These are phyloP conservation scores for Labeo catla DNA, from an alignment of 2,113 vertebrate genomes.

Conservation along the genomic window DNA sequence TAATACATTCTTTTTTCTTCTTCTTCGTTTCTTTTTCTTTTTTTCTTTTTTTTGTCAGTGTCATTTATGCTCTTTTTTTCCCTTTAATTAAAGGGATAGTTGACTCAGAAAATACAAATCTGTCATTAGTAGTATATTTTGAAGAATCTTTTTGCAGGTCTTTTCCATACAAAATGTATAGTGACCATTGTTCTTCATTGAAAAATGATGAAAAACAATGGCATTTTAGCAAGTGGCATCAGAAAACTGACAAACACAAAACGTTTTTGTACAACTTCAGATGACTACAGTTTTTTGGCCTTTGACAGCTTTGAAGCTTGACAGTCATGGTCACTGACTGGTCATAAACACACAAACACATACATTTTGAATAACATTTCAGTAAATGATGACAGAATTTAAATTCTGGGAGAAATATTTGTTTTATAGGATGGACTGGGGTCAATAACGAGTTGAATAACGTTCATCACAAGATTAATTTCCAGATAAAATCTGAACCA, in stretches of 20 bases:
- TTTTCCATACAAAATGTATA: not conserved
- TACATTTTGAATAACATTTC: not conserved
- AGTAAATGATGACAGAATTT: not conserved
- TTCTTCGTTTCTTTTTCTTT: not conserved
- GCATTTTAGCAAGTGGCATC: too few species aligned
- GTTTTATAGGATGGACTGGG: slow-evolving; percentile 28
- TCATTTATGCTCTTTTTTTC: not conserved
- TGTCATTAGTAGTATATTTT: not conserved
- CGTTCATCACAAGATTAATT: slow-evolving; percentile 1
- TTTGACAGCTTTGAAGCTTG: not conserved
- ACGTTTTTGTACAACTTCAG: too few species aligned
- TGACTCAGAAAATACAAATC: not conserved
- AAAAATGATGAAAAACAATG: not conserved
- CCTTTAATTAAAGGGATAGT: not conserved
- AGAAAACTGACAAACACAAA: too few species aligned
- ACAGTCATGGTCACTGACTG: not conserved
- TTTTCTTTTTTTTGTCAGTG: not conserved
- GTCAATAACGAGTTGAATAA: slow-evolving; percentile 2
- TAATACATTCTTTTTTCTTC: not conserved
- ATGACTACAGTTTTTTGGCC: too few species aligned
- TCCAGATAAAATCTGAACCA: slow-evolving; percentile 53
- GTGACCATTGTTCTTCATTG: not conserved
- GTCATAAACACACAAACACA: not conserved
- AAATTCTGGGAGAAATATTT: not conserved
- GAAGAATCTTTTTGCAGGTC: not conserved